Evolutionary conservation across 2,113 vertebrate species (phyloP).

Genomic region (Eptesicus fuscus): DNA sequence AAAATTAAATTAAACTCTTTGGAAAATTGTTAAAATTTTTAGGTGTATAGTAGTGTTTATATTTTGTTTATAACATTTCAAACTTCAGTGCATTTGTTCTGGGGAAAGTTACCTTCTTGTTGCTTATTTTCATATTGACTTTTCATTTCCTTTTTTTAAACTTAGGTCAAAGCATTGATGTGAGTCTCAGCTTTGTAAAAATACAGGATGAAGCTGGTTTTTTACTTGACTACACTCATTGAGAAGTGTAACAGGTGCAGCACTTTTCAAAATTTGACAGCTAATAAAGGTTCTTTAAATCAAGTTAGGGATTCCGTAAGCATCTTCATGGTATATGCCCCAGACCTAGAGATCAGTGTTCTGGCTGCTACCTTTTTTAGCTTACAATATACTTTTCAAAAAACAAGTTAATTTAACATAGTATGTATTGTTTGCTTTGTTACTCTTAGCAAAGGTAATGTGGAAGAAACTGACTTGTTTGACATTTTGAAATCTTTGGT

Average conservation of each 20-base stretch:
- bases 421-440: not conserved
- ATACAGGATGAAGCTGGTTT: constrained; percentile 38
- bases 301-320: not conserved
- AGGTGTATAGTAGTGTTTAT: not conserved
- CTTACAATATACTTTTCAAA: not conserved
- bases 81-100: constrained; percentile 58
- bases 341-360: constrained; percentile 13
- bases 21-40: not conserved
- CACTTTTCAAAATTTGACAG: not conserved
- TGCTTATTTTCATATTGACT: constrained; percentile 64
- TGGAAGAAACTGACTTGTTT: not conserved
- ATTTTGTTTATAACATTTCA: not conserved
- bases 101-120: constrained; percentile 72
- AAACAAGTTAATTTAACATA: not conserved
- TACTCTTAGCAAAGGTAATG: not conserved
- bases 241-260: constrained; percentile 29
- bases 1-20: not conserved
- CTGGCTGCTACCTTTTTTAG: not conserved
- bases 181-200: constrained; percentile 71
- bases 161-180: constrained; percentile 68
- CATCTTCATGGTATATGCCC: not conserved
- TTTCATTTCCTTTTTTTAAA: constrained; percentile 75
- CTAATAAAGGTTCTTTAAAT: not conserved
- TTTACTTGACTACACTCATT: constrained; percentile 57
- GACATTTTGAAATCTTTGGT: constrained; percentile 6